These are phyloP conservation scores for Pogonocherus hispidulus DNA, from an alignment of 2,888 invertebrate genomes.

Conservation along the genomic window DNA sequence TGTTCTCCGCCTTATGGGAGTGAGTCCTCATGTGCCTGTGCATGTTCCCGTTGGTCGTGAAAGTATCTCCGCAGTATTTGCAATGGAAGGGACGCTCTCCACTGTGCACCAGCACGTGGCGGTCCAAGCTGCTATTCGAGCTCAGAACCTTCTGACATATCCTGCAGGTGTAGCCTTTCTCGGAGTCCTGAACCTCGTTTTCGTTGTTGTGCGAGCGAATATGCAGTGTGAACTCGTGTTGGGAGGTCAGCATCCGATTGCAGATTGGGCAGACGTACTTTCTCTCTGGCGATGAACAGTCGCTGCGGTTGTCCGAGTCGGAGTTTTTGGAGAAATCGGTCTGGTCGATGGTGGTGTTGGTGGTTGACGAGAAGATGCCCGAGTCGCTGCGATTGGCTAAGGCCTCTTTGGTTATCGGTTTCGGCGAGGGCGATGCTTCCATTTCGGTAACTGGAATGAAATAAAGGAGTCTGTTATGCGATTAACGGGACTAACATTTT, in stretches of 20 bases:
- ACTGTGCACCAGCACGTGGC: conserved; percentile 85
- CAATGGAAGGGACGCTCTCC: conserved; percentile 87
- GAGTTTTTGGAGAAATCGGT: conserved; percentile 51
- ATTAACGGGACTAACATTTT: too few relatives aligned
- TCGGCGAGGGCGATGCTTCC: conserved; percentile 60
- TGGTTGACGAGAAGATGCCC: conserved; percentile 65
- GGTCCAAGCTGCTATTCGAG: conserved; percentile 83
- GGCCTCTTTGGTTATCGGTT: conserved; percentile 51
- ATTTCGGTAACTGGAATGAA: conserved; percentile 64
- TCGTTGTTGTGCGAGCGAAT: conserved; percentile 77
- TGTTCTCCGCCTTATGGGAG: conserved; percentile 69
- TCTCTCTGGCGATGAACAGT: conserved; percentile 69
- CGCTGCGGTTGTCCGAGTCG: conserved; percentile 73
- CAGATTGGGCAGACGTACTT: conserved; percentile 78
- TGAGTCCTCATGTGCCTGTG: conserved; percentile 86
- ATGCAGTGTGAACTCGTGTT: conserved; percentile 79
- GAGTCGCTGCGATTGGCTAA: conserved; percentile 62
- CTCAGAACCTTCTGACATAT: conserved; percentile 81
- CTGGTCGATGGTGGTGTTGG: conserved; percentile 54
- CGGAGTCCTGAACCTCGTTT: conserved; percentile 64
- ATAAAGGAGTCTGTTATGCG: neutral
- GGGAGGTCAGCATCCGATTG: conserved; percentile 73
- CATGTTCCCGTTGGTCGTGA: conserved; percentile 90
- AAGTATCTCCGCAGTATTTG: conserved; percentile 82
- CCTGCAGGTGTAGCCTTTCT: conserved; percentile 74